Evolutionary conservation across 2,888 invertebrate genomes (phyloP), one percentile per base, ranked within the genome.

Genomic region (Oxycera nigricornis): DNA sequence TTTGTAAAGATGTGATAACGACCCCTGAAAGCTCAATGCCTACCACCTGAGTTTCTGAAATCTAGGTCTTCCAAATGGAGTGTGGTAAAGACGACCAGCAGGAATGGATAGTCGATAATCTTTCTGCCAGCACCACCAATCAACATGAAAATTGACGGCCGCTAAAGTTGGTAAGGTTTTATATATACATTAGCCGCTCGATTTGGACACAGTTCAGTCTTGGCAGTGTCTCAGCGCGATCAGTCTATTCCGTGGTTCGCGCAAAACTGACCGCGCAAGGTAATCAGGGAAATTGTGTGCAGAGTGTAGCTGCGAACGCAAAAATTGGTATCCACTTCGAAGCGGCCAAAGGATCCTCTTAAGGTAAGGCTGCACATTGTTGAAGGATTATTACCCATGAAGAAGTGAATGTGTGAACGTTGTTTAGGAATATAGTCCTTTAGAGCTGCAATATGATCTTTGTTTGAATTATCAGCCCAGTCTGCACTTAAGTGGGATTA

Each of bases 151-250:
- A 59, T 59, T 72, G 72, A 72, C 26, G 59, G 61, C 30, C 72
- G 41, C 72, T 41, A 39, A 72, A 57, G 26, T 57, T 57, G 26
- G 72, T 59, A 74, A 70, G 61, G 31, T 73, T 76, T 76, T 76
- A 76, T 76, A 76, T 76, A 76, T 74, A 52, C 72, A 73, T 73
- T 74, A 74, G 74, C 61, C 35, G 52, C 55, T 55, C 67, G 22
- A 14, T 55, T 70, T 24, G 57, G 35, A 70, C 62, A 20, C 73
- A 73, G 73, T 73, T 73, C 73, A 74, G 74, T 65, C 24, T 62
- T 52, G 52, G 73, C 26, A 55, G 65, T 73, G 55, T 76, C 65
- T 76, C 74, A 62, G 73, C 76, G 73, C 73, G 76, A 76, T 76
- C 76, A 76, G 72, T 68, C 68, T 6, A 70, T 67, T 57, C 76